These are phyloP conservation scores for Aeoliscus strigatus DNA, from an alignment of 2,797 vertebrate species.

Conservation along the genomic window DNA sequence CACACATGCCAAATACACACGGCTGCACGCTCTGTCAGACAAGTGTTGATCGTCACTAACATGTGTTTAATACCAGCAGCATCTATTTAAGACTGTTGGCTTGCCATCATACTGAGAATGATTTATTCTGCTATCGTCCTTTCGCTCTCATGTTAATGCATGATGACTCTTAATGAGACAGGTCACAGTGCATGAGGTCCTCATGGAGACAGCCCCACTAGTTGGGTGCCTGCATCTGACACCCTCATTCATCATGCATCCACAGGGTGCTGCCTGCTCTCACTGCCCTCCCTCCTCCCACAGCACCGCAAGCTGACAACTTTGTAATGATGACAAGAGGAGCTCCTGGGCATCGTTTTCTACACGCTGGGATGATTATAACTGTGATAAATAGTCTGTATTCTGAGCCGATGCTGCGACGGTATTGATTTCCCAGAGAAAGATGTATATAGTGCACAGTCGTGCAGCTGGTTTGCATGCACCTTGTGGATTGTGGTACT, in stretches of 20 bases:
- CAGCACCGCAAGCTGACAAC: conserved; percentile 29
- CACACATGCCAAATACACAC: not conserved
- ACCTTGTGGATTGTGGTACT: not conserved
- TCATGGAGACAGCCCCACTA: conserved; percentile 24
- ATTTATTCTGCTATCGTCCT: conserved; percentile 20
- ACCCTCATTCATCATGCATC: conserved; percentile 64
- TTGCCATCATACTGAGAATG: conserved; percentile 4
- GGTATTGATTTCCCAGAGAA: no score
- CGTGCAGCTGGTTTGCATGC: conserved; percentile 4
- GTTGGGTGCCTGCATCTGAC: conserved; percentile 54
- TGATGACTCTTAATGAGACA: conserved; percentile 61
- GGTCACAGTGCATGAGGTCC: conserved; percentile 35
- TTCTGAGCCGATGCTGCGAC: conserved; percentile 21
- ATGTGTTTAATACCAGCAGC: conserved; percentile 1
- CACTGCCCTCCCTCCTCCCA: conserved; percentile 6
- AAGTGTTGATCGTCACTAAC: not conserved
- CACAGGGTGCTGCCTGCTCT: conserved; percentile 41
- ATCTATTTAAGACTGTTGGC: conserved; percentile 5
- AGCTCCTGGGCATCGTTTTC: not conserved
- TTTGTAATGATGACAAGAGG: conserved; percentile 38
- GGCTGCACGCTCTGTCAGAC: not conserved
- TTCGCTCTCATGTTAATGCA: conserved; percentile 31
- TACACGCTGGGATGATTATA: no score
- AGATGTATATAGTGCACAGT: no score
- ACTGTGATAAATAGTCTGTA: not conserved